These are phyloP conservation scores for Ostrea edulis DNA, from an alignment of 1,140 invertebrate species.

Conservation along the genomic window DNA sequence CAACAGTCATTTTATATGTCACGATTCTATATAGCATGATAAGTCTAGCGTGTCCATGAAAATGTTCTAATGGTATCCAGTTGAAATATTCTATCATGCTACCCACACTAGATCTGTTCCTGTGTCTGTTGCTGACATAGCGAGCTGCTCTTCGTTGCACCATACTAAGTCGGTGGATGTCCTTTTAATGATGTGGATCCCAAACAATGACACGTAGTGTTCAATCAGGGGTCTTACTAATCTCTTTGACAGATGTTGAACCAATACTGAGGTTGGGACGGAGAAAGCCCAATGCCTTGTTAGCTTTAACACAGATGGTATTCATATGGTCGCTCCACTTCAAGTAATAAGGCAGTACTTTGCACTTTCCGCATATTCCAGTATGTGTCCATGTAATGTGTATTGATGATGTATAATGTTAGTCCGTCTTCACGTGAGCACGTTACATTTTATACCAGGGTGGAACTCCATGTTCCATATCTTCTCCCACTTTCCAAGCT, in stretches of 20 bases:
- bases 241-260: constrained; percentile 38
- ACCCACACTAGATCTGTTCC: too few relatives aligned
- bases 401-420: too few relatives aligned
- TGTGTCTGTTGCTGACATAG: constrained; percentile 21
- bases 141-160: constrained; percentile 40
- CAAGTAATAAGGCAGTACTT: too few relatives aligned
- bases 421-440: constrained; percentile 29
- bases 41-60: too few relatives aligned
- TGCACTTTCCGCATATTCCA: background rate
- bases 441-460: constrained; percentile 45
- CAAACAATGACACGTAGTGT: constrained; percentile 41
- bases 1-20: too few relatives aligned
- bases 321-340: too few relatives aligned
- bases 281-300: constrained; percentile 32
- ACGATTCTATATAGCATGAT: too few relatives aligned
- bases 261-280: background rate
- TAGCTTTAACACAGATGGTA: background rate
- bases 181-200: constrained; percentile 45
- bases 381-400: constrained; percentile 22
- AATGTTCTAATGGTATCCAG: too few relatives aligned
- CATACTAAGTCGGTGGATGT: constrained; percentile 15
- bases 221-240: constrained; percentile 36
- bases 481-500: too few relatives aligned
- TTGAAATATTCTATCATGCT: too few relatives aligned
- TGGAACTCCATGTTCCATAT: constrained; percentile 56